phyloP scores from a whole-genome alignment of 2,888 invertebrate species.

The Polydrusus cervinus region DNA sequence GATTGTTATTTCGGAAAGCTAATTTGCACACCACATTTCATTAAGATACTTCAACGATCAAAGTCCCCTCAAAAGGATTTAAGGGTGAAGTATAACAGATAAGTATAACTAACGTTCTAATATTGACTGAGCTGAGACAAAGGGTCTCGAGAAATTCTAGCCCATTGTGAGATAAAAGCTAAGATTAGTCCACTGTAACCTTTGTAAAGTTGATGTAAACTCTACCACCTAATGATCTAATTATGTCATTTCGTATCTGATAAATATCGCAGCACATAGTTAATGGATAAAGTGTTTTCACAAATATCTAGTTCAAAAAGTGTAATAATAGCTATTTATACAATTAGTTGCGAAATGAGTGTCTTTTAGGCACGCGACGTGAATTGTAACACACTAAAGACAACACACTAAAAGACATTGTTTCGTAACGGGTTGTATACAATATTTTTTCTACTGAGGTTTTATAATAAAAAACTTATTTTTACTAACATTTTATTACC shows the following conservation, averaged over 20 bases:
- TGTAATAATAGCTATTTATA: too few relatives aligned
- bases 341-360: too few relatives aligned
- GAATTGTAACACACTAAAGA: too few relatives aligned
- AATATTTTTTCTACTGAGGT: too few relatives aligned
- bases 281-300: too few relatives aligned
- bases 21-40: conserved; percentile 5
- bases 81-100: not conserved
- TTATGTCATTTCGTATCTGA: not conserved
- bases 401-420: too few relatives aligned
- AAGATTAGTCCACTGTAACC: conserved; percentile 2
- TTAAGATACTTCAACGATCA: conserved; percentile 13
- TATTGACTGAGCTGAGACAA: conserved; percentile 11
- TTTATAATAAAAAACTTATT: too few relatives aligned
- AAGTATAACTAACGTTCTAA: conserved; percentile 7
- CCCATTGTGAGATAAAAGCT: conserved; percentile 1
- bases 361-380: too few relatives aligned
- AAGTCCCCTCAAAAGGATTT: conserved; percentile 3
- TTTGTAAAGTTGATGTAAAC: conserved; percentile 1
- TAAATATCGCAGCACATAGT: too few relatives aligned
- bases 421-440: too few relatives aligned
- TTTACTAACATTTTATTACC: too few relatives aligned
- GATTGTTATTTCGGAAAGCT: not conserved
- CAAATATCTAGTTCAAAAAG: too few relatives aligned
- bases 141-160: not conserved
- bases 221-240: not conserved